Evolutionary conservation across 2,797 vertebrate species (phyloP), one percentile per base, ranked within the genome.

Genomic region (Anabas testudineus): DNA sequence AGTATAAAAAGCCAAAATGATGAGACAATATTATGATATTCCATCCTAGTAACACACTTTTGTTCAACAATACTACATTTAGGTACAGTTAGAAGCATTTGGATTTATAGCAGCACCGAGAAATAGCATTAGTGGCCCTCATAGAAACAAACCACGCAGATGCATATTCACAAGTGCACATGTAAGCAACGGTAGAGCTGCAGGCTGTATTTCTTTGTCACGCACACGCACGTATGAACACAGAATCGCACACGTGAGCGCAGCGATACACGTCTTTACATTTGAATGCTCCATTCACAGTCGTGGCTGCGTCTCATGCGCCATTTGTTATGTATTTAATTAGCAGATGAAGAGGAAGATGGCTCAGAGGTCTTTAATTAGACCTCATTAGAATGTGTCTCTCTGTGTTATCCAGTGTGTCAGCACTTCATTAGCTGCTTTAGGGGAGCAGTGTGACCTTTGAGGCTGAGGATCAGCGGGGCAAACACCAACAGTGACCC

Each of bases 361-460:
- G 72, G 84, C 87, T 86, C 60, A 53, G 78, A 82, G 88, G 85
- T 80, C 79, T 89, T 89, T 91, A 91, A 93, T 94, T 91, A 93
- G 86, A 62, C 85, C 91, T 93, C 63, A 80, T 94, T 93, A 93
- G 85, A 65, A 76, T 42, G 78, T 69, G 90, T 93, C 90, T 85
- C 74, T 78, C 67, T 22, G 49, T 45, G 73, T 90, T 92, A 93
- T 88, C 67, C 82, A 87, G 78, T 41, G 82, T 86, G 90, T 92
- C 92, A 88, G 88, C 87, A 86, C 90, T 92, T 93, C 86, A 94
- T 93, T 93, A 92, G 69, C 76, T 43, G 80, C 83, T 70, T 67
- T 28, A 32, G 74, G 66, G 73, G 76, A 58, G 60, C 68, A 46
- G 37, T 19, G 18, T 89, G 87, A 88, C 81, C 84, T 83, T 71